A percentile compares a stretch with the other conserved stretches of the same genome.
Evolutionary conservation across 2,113 vertebrate genomes (phyloP).

Genomic region (Podarcis cretensis): DNA sequence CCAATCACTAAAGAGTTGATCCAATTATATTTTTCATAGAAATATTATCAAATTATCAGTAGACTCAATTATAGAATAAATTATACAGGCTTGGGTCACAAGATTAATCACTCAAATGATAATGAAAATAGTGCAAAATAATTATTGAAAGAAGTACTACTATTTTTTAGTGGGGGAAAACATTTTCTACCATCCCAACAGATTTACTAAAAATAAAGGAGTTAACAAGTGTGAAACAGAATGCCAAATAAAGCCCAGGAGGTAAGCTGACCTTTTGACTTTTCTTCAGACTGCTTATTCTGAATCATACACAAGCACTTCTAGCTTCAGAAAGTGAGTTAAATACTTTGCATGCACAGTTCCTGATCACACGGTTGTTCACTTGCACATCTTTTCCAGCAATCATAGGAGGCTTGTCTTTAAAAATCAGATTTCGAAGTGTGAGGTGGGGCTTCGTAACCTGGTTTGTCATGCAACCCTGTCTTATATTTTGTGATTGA

Average conservation of each 20-base stretch:
- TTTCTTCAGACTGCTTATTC: slow-evolving; percentile 5
- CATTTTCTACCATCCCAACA: slow-evolving; percentile 1
- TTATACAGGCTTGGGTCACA: background rate
- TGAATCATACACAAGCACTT: background rate
- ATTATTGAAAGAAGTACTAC: background rate
- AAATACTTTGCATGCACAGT: background rate
- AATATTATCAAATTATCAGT: background rate
- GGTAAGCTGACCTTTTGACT: slow-evolving; percentile 59
- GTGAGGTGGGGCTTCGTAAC: no score
- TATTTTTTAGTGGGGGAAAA: background rate
- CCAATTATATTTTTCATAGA: background rate
- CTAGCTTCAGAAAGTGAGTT: background rate
- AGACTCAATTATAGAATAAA: background rate
- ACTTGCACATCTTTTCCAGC: background rate
- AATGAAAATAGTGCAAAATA: background rate
- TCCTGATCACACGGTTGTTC: background rate
- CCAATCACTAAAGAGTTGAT: background rate
- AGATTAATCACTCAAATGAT: background rate
- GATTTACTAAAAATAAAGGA: slow-evolving; percentile 2
- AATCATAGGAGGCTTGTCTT: background rate
- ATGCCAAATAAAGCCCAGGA: slow-evolving; percentile 84
- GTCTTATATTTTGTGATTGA: background rate
- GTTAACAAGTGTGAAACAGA: slow-evolving; percentile 19
- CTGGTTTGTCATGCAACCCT: no score
- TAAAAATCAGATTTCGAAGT: background rate